Conservation (phyloP, 37 sponge, comb jelly and placozoan genomes). For the Chondrosia reniformis region DNA sequence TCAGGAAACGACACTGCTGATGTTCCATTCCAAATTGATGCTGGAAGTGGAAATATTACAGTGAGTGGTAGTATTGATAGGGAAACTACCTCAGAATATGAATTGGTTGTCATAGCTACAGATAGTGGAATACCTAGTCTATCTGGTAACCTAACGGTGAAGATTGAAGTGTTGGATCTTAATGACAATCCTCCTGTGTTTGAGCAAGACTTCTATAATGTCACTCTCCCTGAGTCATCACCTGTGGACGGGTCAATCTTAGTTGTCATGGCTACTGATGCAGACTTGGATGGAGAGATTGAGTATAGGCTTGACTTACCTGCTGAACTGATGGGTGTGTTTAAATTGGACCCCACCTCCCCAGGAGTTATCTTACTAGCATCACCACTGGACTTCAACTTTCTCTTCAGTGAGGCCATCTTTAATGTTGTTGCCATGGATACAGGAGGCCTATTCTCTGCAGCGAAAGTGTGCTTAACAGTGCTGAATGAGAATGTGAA, state of each 20-base stretch:
- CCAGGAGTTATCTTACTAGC: neutral
- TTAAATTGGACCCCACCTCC: neutral
- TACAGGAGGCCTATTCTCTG: neutral
- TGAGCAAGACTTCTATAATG: neutral
- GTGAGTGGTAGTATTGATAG: constrained; percentile 17
- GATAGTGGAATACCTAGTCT: constrained; percentile 32
- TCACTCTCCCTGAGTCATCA: neutral
- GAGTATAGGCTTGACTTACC: neutral
- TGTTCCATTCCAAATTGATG: constrained; percentile 29
- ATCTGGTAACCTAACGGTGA: neutral
- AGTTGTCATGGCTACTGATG: neutral
- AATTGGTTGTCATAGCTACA: constrained; percentile 22
- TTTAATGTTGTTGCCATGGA: neutral
- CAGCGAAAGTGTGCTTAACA: neutral
- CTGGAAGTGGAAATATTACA: constrained; percentile 29
- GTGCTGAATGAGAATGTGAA: constrained; percentile 25
- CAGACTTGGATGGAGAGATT: constrained; percentile 24
- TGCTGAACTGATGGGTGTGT: neutral
- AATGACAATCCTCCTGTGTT: constrained; percentile 52
- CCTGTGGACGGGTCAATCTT: neutral
- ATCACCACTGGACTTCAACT: neutral
- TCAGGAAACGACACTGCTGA: neutral
- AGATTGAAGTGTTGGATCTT: constrained; percentile 11
- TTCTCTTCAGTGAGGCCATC: neutral
- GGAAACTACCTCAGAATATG: constrained; percentile 18